Conservation (phyloP, 2,797 vertebrate species). For the Anguilla marmorata region DNA sequence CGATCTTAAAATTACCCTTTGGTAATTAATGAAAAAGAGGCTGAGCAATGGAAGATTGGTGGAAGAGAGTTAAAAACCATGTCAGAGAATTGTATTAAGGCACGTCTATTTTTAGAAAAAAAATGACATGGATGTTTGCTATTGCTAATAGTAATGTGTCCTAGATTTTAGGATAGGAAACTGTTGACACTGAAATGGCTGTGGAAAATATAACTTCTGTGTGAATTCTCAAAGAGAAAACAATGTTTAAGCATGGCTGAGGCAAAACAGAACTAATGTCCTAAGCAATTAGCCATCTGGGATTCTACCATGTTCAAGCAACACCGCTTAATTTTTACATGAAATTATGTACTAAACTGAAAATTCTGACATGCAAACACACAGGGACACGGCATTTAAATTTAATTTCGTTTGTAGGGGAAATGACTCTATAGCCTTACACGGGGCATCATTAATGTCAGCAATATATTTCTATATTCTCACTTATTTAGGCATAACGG, state of each 20-base stretch:
- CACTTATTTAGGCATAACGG: too few species aligned
- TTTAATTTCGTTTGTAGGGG: not conserved
- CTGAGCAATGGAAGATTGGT: not conserved
- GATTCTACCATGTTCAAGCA: not conserved
- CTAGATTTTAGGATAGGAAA: not conserved
- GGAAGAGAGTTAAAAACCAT: not conserved
- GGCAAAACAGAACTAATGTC: not conserved
- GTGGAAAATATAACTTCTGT: not conserved
- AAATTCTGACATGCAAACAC: not conserved
- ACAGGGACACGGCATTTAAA: not conserved
- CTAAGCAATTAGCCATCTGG: not conserved
- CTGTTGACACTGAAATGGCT: not conserved
- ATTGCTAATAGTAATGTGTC: not conserved
- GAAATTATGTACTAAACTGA: not conserved
- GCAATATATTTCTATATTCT: too few species aligned
- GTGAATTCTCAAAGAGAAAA: not conserved
- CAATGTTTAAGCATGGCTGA: not conserved
- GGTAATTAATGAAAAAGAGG: not conserved
- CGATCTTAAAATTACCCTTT: not conserved
- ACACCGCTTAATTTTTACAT: not conserved
- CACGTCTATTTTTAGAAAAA: constrained; percentile 9
- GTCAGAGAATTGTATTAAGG: not conserved
- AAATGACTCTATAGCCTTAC: too few species aligned
- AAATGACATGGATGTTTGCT: not conserved
- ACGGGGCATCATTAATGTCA: too few species aligned